Conservation (phyloP, 1,140 invertebrate genomes). For the Bemisia tabaci region DNA sequence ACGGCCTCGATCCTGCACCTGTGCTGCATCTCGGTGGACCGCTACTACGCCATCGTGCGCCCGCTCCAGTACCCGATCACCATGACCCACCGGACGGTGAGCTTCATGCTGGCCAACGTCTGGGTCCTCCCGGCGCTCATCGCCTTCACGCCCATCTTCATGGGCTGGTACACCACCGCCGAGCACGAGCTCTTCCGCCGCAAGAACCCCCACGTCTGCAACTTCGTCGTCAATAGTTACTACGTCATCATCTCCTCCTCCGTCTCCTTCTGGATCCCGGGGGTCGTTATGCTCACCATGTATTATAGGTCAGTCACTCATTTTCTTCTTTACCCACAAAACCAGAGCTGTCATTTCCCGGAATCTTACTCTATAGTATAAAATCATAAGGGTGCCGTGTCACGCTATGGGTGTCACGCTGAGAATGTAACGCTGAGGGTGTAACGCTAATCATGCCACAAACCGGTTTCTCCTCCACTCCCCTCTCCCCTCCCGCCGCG, state of each 20-base stretch:
- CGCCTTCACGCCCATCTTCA: constrained; percentile 90
- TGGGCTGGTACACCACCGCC: constrained; percentile 77
- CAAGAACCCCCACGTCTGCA: constrained; percentile 61
- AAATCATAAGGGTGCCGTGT: no score
- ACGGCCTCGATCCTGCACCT: constrained; percentile 88
- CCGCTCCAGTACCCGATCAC: constrained; percentile 78
- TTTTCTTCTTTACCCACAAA: no score
- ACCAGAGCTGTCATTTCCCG: no score
- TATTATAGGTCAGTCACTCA: constrained; percentile 47
- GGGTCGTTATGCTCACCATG: constrained; percentile 84
- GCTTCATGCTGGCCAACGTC: constrained; percentile 66
- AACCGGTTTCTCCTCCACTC: no score
- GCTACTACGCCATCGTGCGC: constrained; percentile 79
- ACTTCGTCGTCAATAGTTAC: constrained; percentile 74
- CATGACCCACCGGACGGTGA: constrained; percentile 69
- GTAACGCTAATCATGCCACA: no score
- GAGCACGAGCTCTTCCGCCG: constrained; percentile 50
- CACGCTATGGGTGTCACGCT: neutral
- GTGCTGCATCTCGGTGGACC: constrained; percentile 86
- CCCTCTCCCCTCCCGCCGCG: no score
- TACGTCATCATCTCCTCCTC: constrained; percentile 83
- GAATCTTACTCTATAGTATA: no score
- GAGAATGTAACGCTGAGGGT: neutral
- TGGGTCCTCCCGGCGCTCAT: constrained; percentile 86
- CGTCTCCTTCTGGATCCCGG: constrained; percentile 91